Conservation (phyloP, 2,888 invertebrate genomes). For the Vesta saturnalis region DNA sequence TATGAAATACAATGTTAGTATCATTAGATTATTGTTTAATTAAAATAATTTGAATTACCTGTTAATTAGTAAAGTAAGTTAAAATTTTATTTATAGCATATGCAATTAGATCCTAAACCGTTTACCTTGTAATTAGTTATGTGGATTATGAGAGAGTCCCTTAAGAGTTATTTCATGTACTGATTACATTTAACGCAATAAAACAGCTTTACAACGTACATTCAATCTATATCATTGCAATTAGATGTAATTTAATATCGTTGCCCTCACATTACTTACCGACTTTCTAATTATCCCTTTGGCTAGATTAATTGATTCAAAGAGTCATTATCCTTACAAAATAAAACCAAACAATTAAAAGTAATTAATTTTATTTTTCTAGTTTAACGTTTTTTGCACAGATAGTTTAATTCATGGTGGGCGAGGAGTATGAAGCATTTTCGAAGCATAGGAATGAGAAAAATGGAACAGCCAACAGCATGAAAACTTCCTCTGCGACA, state of each 20-base stretch:
- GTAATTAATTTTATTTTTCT: no score
- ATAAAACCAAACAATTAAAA: no score
- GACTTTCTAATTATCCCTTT: not conserved
- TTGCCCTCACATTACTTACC: not conserved
- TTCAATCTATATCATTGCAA: slow-evolving; percentile 18
- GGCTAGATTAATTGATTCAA: no score
- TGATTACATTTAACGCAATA: slow-evolving; percentile 19
- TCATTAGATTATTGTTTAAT: not conserved
- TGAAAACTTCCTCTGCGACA: no score
- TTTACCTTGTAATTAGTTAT: slow-evolving; percentile 9
- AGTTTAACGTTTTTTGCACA: no score
- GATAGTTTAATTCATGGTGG: no score
- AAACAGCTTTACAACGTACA: slow-evolving; percentile 14
- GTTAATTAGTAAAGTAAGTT: not conserved
- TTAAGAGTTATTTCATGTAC: slow-evolving; percentile 18
- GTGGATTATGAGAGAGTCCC: slow-evolving; percentile 11
- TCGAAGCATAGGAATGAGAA: no score
- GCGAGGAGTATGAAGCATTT: no score
- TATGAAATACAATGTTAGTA: no score
- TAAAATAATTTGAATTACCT: no score
- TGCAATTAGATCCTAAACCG: not conserved
- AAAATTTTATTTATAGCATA: not conserved
- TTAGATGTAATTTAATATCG: slow-evolving; percentile 20
- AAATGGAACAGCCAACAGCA: no score
- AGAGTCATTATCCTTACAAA: no score